Evolutionary conservation across 2,113 vertebrate genomes (phyloP).

Genomic region (Xiphias gladius): DNA sequence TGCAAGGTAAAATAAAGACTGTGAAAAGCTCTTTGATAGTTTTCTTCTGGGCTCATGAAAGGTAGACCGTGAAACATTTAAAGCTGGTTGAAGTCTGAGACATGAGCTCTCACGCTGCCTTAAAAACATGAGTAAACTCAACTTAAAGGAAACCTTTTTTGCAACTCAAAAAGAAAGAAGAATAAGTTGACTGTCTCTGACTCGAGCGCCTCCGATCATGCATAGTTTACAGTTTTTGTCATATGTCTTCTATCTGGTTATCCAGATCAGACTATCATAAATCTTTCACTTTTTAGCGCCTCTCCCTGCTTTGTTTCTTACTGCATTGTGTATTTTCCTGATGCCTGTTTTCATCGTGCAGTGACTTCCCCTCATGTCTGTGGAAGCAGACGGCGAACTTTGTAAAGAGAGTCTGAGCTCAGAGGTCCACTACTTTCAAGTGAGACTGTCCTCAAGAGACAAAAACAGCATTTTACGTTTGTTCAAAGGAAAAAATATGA

Average conservation of each 20-base stretch:
- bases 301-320: neutral
- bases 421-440: no score
- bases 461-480: no score
- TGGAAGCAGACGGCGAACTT: neutral
- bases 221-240: neutral
- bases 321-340: neutral
- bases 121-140: slow-evolving; percentile 1
- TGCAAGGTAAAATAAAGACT: slow-evolving; percentile 30
- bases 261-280: neutral
- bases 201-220: neutral
- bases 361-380: no score
- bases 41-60: slow-evolving; percentile 47
- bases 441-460: no score
- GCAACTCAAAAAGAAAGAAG: slow-evolving; percentile 2
- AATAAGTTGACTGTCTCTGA: neutral
- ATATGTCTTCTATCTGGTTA: neutral
- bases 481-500: no score
- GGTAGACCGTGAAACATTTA: slow-evolving; percentile 26
- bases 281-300: neutral
- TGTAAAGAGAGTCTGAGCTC: neutral
- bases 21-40: slow-evolving; percentile 46
- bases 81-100: slow-evolving; percentile 27
- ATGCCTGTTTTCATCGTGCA: neutral
- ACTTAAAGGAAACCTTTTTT: neutral
- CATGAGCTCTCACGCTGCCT: neutral